phyloP scores from a whole-genome alignment of 2,797 vertebrate genomes.

The Oceanodroma leucorhoa region DNA sequence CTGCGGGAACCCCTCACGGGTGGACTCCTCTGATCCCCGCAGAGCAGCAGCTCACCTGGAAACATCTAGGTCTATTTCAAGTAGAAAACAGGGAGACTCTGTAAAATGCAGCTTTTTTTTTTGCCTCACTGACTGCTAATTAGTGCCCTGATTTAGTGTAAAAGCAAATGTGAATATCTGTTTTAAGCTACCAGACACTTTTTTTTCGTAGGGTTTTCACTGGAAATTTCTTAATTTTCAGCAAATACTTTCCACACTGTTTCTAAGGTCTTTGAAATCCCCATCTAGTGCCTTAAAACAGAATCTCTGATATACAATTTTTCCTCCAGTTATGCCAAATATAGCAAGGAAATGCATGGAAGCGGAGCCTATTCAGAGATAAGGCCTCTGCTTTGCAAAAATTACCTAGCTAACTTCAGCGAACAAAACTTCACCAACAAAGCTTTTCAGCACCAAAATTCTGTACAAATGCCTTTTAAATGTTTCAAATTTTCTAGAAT shows the following conservation, averaged over 20 bases:
- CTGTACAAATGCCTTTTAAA: constrained; percentile 41
- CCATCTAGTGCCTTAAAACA: constrained; percentile 64
- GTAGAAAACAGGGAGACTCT: constrained; percentile 18
- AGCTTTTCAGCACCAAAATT: constrained; percentile 45
- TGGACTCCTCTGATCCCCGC: rapidly evolving
- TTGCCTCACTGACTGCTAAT: neutral
- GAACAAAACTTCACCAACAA: constrained; percentile 18
- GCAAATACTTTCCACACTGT: constrained; percentile 18
- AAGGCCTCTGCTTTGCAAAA: constrained; percentile 29
- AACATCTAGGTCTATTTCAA: neutral
- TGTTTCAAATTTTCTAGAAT: constrained; percentile 65
- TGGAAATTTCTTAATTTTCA: constrained; percentile 71
- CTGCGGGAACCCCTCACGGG: rapidly evolving
- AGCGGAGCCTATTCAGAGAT: neutral
- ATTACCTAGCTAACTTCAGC: constrained; percentile 29
- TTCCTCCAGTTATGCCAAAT: constrained; percentile 45
- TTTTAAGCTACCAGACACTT: constrained; percentile 46
- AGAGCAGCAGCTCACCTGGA: neutral
- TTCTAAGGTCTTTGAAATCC: constrained; percentile 69
- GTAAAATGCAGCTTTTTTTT: neutral
- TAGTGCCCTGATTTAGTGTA: constrained; percentile 24
- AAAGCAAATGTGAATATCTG: constrained; percentile 23
- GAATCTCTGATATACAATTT: constrained; percentile 59
- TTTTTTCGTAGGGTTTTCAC: constrained; percentile 30
- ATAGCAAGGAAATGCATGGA: constrained; percentile 34